Evolutionary conservation across 2,113 vertebrate genomes (phyloP), one percentile per base, ranked within the genome.

Genomic region (Kryptolebias marmoratus): DNA sequence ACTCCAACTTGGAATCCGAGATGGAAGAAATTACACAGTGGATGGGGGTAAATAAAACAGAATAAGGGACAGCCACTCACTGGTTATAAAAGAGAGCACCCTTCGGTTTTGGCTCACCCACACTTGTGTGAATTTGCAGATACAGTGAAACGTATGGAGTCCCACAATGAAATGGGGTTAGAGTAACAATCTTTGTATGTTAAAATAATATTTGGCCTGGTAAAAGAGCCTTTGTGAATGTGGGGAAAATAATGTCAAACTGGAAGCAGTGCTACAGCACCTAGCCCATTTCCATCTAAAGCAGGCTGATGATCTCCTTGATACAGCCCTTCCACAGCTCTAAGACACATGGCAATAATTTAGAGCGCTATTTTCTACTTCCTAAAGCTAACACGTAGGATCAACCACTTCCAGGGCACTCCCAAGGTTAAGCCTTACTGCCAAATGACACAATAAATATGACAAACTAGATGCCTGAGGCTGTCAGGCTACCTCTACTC

Each of bases 281-380:
- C 31, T 90, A 81, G 89, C 87, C 91, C 69, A 55, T 88, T 93
- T 93, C 85, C 81, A 89, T 69, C 15, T 64, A 86, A 79, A 50
- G 53, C 61, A 22, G 59, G 84, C 86, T 88, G 91, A 94, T 91
- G 87, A 87, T 91, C 68, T 77, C 84, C 53, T 87, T 82, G 86
- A 91, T 94, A 92, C 90, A 77, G 87, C 92, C 91, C 16, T 90
- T 88, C 82, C 84, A 87, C 89, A 86, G 88, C 86, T 91, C 84
- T 79, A 60, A 92, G 91, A 91, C 94, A 95, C 95, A 95, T 95
- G 94, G 94, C 89, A 94, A 90, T 91, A 95, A 95, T 96, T 92
- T 95, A 93, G 60, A 75, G 82, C 68, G 85, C 89, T 93, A 94
- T 94, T 93, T 92, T 93, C 85, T 91, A 90, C 87, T 92, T 94